phyloP scores from a whole-genome alignment of 2,888 invertebrate species.

The Amphipyra tragopoginis region DNA sequence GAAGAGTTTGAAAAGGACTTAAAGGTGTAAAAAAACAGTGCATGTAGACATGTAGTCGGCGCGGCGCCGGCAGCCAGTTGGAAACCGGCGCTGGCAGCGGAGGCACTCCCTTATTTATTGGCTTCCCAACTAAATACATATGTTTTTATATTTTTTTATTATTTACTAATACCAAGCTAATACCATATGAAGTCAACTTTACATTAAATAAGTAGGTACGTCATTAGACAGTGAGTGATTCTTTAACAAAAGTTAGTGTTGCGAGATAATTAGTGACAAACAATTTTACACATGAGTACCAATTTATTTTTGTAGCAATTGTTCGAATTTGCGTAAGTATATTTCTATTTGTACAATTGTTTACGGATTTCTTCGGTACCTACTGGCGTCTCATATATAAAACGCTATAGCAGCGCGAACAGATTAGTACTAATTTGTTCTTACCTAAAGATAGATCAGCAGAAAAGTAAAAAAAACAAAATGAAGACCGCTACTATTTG shows the following conservation, averaged over 20 bases:
- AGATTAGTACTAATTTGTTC: slow-evolving; percentile 26
- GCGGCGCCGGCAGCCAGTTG: too few relatives aligned
- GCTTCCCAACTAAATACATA: too few relatives aligned
- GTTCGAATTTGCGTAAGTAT: slow-evolving; percentile 38
- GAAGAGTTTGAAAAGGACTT: too few relatives aligned
- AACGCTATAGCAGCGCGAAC: background rate
- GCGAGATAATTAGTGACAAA: slow-evolving; percentile 21
- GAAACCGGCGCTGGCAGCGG: too few relatives aligned
- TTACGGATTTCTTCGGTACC: slow-evolving; percentile 5
- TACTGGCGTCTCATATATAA: slow-evolving; percentile 48
- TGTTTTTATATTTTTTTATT: too few relatives aligned
- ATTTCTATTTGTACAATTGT: slow-evolving; percentile 22
- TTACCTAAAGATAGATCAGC: slow-evolving; percentile 2
- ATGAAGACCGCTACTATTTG: slow-evolving; percentile 48
- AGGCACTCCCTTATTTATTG: too few relatives aligned
- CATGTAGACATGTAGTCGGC: too few relatives aligned
- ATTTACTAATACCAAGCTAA: too few relatives aligned
- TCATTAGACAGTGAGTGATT: slow-evolving; percentile 20
- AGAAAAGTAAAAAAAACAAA: slow-evolving; percentile 5
- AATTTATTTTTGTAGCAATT: slow-evolving; percentile 27
- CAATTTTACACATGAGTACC: slow-evolving; percentile 21
- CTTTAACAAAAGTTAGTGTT: too few relatives aligned
- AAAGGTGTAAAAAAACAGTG: too few relatives aligned
- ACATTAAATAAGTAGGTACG: slow-evolving; percentile 1
- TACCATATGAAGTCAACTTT: slow-evolving; percentile 12